phyloP scores from a whole-genome alignment of 1,140 invertebrate genomes.

The Phthorimaea operculella region DNA sequence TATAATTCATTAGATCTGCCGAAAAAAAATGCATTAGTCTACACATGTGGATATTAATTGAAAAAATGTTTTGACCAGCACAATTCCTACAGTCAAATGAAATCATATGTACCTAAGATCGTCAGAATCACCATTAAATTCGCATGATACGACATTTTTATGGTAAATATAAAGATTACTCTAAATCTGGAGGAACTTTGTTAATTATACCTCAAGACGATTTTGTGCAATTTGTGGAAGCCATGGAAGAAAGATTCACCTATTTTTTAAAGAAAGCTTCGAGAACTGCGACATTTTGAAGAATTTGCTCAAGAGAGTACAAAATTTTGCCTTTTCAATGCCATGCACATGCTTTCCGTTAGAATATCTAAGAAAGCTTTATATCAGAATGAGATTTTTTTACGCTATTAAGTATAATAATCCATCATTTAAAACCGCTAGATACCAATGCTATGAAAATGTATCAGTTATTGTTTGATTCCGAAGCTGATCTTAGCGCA shows the following conservation, averaged over 20 bases:
- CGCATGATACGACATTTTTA: neutral
- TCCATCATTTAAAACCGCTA: neutral
- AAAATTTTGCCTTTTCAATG: neutral
- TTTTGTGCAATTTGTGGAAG: neutral
- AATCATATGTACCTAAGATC: neutral
- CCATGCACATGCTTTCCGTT: neutral
- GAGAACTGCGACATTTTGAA: neutral
- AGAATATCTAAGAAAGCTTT: neutral
- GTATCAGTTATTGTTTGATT: too few relatives aligned
- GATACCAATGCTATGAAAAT: too few relatives aligned
- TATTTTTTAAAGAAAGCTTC: neutral
- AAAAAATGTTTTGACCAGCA: neutral
- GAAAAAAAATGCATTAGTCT: neutral
- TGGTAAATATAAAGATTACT: neutral
- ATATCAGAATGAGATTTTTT: neutral
- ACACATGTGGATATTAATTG: neutral
- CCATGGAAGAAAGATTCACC: neutral
- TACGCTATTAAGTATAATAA: neutral
- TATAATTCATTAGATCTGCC: neutral
- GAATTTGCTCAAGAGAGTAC: slow-evolving; percentile 1
- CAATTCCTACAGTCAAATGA: neutral
- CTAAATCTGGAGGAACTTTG: neutral
- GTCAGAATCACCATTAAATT: neutral
- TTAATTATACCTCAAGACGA: neutral
- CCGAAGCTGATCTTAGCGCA: too few relatives aligned